Percentiles rank a stretch among this genome's conserved stretches.
These are phyloP conservation scores for Aphis gossypii DNA, from an alignment of 1,140 invertebrate genomes.

Conservation along the genomic window DNA sequence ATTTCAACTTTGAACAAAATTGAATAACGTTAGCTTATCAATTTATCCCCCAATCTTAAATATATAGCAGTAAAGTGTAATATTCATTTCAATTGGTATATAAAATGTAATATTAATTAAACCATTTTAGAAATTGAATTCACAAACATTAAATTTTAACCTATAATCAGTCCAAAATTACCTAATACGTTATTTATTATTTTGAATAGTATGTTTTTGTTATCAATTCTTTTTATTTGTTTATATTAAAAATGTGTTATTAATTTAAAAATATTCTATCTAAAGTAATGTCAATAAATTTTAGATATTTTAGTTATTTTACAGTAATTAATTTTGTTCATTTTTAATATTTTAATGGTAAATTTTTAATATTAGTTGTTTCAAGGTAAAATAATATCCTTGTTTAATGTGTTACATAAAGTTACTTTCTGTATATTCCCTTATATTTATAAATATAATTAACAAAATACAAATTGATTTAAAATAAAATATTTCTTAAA, in stretches of 20 bases:
- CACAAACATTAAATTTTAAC: too few relatives aligned
- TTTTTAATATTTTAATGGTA: not conserved
- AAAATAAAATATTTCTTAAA: not conserved
- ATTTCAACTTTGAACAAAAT: too few relatives aligned
- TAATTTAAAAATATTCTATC: not conserved
- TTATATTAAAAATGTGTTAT: not conserved
- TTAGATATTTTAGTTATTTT: not conserved
- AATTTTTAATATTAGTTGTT: not conserved
- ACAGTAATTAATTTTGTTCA: not conserved
- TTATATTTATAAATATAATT: not conserved
- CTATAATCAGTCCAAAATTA: not conserved
- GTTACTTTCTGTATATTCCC: not conserved
- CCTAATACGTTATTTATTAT: not conserved
- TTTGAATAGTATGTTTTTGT: not conserved
- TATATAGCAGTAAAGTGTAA: too few relatives aligned
- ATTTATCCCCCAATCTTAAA: too few relatives aligned
- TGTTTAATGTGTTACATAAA: not conserved
- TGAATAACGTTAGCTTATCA: too few relatives aligned
- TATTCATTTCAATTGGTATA: too few relatives aligned
- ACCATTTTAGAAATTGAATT: not conserved
- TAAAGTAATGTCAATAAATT: not conserved
- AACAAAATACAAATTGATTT: not conserved
- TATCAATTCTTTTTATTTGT: not conserved
- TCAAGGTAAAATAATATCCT: constrained; percentile 3
- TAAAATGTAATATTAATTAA: not conserved